Conservation (phyloP, 53 echinoderm and acorn worm species). For the Arbacia lixula region DNA sequence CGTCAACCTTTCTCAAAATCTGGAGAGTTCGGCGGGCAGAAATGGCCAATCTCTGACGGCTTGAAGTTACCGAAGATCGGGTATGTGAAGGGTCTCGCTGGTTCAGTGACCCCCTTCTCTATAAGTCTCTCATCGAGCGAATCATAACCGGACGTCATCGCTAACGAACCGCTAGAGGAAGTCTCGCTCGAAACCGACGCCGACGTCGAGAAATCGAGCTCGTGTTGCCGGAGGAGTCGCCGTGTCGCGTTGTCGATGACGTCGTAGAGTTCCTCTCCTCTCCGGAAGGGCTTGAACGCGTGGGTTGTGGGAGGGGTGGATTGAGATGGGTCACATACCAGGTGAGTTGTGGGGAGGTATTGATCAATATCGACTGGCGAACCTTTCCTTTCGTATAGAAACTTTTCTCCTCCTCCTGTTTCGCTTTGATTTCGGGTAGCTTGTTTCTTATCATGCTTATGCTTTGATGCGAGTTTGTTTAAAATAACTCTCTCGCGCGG, state of each 20-base stretch:
- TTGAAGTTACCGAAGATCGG: slow-evolving; percentile 63
- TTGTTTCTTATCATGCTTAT: too few relatives aligned
- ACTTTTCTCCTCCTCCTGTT: too few relatives aligned
- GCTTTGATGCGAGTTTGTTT: slow-evolving; percentile 61
- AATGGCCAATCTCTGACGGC: slow-evolving; percentile 67
- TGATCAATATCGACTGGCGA: slow-evolving; percentile 34
- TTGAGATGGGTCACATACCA: not conserved
- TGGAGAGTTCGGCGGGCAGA: slow-evolving; percentile 83
- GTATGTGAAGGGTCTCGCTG: not conserved
- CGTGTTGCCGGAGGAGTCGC: not conserved
- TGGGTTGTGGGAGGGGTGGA: not conserved
- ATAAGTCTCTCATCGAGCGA: not conserved
- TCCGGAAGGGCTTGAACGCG: not conserved
- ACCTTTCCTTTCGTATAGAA: too few relatives aligned
- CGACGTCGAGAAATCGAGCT: not conserved
- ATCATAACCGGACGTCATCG: slow-evolving; percentile 7
- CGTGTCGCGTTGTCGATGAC: slow-evolving; percentile 35
- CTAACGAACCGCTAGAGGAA: not conserved
- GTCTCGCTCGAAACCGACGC: not conserved
- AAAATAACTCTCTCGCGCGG: slow-evolving; percentile 67
- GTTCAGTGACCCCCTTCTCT: too few relatives aligned
- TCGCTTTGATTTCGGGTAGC: too few relatives aligned
- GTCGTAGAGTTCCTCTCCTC: slow-evolving; percentile 23
- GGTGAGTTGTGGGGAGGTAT: slow-evolving; percentile 47
- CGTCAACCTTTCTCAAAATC: not conserved